phyloP scores from a whole-genome alignment of 2,113 vertebrate species.

The Coturnix japonica region DNA sequence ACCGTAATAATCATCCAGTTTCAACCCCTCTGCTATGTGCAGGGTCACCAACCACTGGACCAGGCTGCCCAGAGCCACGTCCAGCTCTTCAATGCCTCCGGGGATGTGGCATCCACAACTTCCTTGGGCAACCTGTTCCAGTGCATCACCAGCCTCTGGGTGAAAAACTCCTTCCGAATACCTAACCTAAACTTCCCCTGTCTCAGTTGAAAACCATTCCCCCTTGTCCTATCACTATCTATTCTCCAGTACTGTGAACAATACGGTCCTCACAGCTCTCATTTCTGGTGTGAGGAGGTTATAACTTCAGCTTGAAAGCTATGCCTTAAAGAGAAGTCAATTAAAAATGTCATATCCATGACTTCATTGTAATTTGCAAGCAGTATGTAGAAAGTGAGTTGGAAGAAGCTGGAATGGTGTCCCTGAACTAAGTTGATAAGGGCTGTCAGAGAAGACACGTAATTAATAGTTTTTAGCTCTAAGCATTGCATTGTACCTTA shows the following conservation, averaged over 20 bases:
- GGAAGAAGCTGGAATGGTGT: conserved; percentile 1
- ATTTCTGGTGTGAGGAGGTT: not conserved
- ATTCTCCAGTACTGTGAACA: not conserved
- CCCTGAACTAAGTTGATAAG: conserved; percentile 58
- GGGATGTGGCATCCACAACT: too few relatives aligned
- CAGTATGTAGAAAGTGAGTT: conserved; percentile 17
- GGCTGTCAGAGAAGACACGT: conserved; percentile 10
- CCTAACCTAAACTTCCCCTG: too few relatives aligned
- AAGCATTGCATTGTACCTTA: conserved; percentile 22
- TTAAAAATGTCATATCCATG: conserved; percentile 61
- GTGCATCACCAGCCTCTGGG: too few relatives aligned
- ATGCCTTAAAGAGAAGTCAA: not conserved
- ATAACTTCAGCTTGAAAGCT: not conserved
- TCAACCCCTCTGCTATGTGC: too few relatives aligned
- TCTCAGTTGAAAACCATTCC: too few relatives aligned
- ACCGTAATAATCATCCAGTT: too few relatives aligned
- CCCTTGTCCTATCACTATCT: too few relatives aligned
- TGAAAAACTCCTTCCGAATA: too few relatives aligned
- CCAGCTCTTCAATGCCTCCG: too few relatives aligned
- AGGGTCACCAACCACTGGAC: too few relatives aligned
- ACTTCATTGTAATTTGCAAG: conserved; percentile 11
- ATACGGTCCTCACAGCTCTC: not conserved
- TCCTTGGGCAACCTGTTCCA: too few relatives aligned
- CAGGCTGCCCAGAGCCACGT: too few relatives aligned
- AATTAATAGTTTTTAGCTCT: conserved; percentile 51